A percentile compares a stretch with the other conserved stretches of the same genome.
Evolutionary conservation across 2,113 vertebrate genomes (phyloP).

Genomic region (Carollia perspicillata): DNA sequence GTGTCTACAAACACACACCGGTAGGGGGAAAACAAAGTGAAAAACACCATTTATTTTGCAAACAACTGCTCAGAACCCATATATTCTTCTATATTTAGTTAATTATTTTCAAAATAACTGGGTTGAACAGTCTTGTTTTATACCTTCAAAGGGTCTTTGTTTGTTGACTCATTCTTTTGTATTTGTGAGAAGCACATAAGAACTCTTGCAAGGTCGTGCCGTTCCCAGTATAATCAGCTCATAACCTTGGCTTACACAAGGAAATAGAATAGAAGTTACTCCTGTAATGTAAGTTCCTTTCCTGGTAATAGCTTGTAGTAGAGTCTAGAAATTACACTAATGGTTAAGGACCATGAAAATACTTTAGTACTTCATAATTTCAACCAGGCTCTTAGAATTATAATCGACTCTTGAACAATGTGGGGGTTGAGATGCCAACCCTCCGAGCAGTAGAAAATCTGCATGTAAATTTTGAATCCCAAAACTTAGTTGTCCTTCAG

Average conservation of each 20-base stretch:
- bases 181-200: neutral
- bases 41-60: conserved; percentile 38
- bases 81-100: neutral
- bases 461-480: neutral
- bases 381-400: neutral
- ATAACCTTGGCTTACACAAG: neutral
- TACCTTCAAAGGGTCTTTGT: neutral
- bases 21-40: neutral
- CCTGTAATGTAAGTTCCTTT: neutral
- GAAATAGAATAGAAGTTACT: neutral
- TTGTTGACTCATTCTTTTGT: neutral
- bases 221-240: neutral
- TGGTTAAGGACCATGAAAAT: neutral
- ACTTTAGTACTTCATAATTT: neutral
- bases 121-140: neutral
- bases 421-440: neutral
- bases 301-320: neutral
- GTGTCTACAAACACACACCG: conserved; percentile 34
- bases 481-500: neutral
- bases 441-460: neutral
- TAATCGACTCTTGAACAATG: neutral
- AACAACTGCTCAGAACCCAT: neutral
- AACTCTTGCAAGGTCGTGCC: neutral
- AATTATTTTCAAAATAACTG: conserved; percentile 49
- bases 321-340: neutral